A percentile compares a stretch with the other conserved stretches of the same genome.
Conservation (phyloP, 2,888 invertebrate species). For the Volucella inflata region DNA sequence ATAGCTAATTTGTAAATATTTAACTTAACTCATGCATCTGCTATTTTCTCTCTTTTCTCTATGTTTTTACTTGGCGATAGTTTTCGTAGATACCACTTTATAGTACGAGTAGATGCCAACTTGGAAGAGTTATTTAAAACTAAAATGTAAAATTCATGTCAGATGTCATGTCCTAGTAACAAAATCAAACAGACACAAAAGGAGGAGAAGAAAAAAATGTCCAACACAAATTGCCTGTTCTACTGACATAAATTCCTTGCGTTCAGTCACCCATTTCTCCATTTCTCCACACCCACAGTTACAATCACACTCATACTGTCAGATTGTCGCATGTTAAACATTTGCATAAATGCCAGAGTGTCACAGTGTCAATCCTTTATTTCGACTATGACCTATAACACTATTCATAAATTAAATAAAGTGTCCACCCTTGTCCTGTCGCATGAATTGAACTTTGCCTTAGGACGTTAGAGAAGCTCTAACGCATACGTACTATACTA, state of each 20-base stretch:
- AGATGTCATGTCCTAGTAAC: neutral
- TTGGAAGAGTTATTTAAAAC: neutral
- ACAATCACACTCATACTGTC: too few relatives aligned
- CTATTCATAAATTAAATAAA: constrained; percentile 48
- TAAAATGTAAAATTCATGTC: constrained; percentile 16
- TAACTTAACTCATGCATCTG: too few relatives aligned
- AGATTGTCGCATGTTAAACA: constrained; percentile 13
- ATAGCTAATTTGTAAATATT: too few relatives aligned
- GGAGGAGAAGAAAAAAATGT: neutral
- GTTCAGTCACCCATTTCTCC: neutral
- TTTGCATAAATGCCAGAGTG: constrained; percentile 61
- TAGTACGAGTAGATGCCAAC: too few relatives aligned
- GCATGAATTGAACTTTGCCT: constrained; percentile 34
- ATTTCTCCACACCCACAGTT: neutral
- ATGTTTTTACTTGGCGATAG: too few relatives aligned
- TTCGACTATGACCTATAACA: constrained; percentile 64
- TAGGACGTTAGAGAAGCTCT: constrained; percentile 1
- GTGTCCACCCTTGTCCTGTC: constrained; percentile 49
- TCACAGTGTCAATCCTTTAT: constrained; percentile 62
- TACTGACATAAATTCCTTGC: constrained; percentile 11
- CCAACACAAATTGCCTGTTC: constrained; percentile 21
- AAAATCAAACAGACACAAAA: constrained; percentile 3
- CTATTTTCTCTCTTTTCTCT: too few relatives aligned
- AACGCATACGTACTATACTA: constrained; percentile 40
- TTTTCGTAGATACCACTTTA: too few relatives aligned